These are phyloP conservation scores for Metallyticus violacea DNA, from an alignment of 2,888 invertebrate species.

Conservation along the genomic window DNA sequence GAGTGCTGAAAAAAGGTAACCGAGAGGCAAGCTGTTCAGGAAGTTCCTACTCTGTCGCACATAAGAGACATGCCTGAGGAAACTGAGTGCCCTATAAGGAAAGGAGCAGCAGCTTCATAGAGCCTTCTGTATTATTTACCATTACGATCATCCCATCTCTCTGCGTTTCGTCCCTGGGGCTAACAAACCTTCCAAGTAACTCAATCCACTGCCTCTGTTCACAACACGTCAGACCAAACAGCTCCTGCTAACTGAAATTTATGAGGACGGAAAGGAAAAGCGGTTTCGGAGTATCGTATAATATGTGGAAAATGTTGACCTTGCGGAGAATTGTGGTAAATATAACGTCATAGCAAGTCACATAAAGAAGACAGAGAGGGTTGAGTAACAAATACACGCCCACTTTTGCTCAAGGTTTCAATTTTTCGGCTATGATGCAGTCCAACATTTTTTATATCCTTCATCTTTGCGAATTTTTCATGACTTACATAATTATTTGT, in stretches of 20 bases:
- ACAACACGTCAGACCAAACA: not conserved
- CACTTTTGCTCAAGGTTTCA: not conserved
- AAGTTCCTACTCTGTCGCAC: no score
- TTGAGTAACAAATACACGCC: not conserved
- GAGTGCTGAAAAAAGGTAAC: no score
- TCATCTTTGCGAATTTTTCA: no score
- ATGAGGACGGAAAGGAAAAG: not conserved
- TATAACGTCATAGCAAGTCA: no score
- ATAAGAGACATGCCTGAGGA: no score
- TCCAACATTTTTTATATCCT: no score
- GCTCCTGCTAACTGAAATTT: not conserved
- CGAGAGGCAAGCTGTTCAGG: no score
- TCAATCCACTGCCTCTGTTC: not conserved
- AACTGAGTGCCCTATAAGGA: not conserved
- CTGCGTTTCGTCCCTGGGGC: not conserved
- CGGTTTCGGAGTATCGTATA: not conserved
- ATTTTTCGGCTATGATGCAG: not conserved
- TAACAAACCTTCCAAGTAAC: not conserved
- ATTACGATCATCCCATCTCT: not conserved
- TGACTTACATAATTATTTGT: no score
- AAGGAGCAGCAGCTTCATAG: not conserved
- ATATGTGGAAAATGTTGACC: not conserved
- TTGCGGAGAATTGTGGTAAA: no score
- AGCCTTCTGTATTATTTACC: not conserved
- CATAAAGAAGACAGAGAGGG: no score